A percentile compares a stretch with the other conserved stretches of the same genome.
Evolutionary conservation across 1,140 invertebrate genomes (phyloP).

Genomic region (Aphelenchoides avenae): DNA sequence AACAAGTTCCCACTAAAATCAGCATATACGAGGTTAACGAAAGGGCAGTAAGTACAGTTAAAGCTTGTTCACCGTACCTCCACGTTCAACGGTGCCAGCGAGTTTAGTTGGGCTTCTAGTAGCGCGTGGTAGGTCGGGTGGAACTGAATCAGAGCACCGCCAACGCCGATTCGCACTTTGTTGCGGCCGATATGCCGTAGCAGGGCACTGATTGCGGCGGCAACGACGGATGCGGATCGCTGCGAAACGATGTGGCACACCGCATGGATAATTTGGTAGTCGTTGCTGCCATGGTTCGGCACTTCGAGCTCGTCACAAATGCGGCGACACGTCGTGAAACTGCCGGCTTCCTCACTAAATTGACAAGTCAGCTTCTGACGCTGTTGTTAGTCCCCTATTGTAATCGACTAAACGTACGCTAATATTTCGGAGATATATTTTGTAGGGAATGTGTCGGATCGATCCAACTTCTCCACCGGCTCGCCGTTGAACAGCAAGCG

Average conservation of each 20-base stretch:
- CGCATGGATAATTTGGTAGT: constrained; percentile 53
- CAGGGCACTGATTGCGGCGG: constrained; percentile 54
- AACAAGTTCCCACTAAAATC: constrained; percentile 57
- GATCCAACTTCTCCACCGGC: constrained; percentile 48
- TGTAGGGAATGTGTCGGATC: constrained; percentile 51
- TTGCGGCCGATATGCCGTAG: constrained; percentile 47
- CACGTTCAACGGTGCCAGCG: constrained; percentile 48
- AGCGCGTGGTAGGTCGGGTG: constrained; percentile 57
- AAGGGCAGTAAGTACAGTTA: constrained; percentile 7
- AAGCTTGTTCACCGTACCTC: constrained; percentile 21
- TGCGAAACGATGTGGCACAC: constrained; percentile 53
- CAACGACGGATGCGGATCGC: constrained; percentile 55
- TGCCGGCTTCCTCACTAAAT: constrained; percentile 53
- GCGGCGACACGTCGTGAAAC: constrained; percentile 50
- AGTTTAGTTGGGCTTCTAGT: constrained; percentile 46
- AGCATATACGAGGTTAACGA: not conserved
- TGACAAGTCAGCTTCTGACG: not conserved
- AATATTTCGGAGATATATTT: constrained; percentile 59
- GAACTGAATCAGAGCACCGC: constrained; percentile 58
- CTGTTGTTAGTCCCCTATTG: not conserved
- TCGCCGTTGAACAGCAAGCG: constrained; percentile 49
- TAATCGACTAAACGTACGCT: constrained; percentile 34
- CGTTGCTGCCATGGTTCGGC: constrained; percentile 51
- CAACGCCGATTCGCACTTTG: constrained; percentile 55
- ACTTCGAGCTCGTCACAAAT: constrained; percentile 59